phyloP scores from a whole-genome alignment of 2,888 invertebrate species.

The Podabrus alpinus region DNA sequence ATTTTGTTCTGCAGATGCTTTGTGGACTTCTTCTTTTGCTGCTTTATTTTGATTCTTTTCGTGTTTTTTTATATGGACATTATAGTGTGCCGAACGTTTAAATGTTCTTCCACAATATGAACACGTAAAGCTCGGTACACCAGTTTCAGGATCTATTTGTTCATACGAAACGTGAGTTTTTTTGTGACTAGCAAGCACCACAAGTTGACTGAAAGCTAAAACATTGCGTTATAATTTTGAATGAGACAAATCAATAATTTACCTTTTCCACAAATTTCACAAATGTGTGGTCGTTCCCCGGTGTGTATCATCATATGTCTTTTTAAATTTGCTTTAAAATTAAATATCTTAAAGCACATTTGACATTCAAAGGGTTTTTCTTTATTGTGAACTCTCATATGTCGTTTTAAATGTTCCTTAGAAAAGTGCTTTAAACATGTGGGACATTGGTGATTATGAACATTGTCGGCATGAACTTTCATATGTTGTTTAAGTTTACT shows the following conservation, averaged over 20 bases:
- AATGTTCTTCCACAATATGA: constrained; percentile 28
- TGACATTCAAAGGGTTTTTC: constrained; percentile 52
- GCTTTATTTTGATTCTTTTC: background rate
- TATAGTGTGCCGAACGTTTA: constrained; percentile 22
- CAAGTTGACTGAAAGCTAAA: constrained; percentile 25
- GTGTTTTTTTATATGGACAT: constrained; percentile 22
- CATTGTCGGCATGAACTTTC: constrained; percentile 10
- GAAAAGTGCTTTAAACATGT: constrained; percentile 23
- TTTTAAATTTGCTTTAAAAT: constrained; percentile 24
- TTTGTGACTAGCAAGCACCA: constrained; percentile 40
- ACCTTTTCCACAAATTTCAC: constrained; percentile 33
- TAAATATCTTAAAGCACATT: constrained; percentile 48
- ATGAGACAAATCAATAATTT: background rate
- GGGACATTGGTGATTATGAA: constrained; percentile 15
- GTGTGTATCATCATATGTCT: constrained; percentile 31
- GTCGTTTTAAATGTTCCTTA: constrained; percentile 30
- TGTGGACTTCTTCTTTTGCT: background rate
- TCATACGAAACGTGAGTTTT: constrained; percentile 46
- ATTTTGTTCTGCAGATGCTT: constrained; percentile 7
- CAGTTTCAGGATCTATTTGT: constrained; percentile 39
- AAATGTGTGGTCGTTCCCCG: constrained; percentile 24
- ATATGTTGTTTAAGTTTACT: constrained; percentile 35
- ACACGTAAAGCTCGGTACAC: constrained; percentile 35
- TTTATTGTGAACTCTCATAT: constrained; percentile 50
- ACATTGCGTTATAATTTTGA: too few species aligned